Evolutionary conservation across 2,797 vertebrate genomes (phyloP).

Genomic region (Rhincodon typus): DNA sequence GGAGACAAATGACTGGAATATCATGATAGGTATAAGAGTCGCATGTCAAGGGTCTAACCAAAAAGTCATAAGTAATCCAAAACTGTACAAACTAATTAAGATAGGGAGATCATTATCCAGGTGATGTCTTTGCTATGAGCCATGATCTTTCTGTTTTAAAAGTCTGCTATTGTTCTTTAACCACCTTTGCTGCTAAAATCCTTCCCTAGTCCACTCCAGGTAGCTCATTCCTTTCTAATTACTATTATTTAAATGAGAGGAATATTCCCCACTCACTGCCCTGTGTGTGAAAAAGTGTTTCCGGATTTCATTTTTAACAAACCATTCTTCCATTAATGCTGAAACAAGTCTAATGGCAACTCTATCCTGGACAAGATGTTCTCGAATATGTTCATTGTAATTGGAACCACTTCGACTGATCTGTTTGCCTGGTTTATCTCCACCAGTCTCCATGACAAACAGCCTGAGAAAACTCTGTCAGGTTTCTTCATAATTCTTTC

Average conservation of each 20-base stretch:
- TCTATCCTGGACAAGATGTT: not conserved
- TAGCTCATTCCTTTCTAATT: too few relatives aligned
- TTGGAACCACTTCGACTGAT: not conserved
- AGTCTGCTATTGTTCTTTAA: too few relatives aligned
- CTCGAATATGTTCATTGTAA: not conserved
- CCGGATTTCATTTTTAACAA: not conserved
- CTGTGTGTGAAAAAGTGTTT: not conserved
- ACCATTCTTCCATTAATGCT: not conserved
- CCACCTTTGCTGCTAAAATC: too few relatives aligned
- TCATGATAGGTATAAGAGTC: too few relatives aligned
- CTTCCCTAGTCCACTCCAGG: too few relatives aligned
- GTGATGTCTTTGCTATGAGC: too few relatives aligned
- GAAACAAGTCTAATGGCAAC: not conserved
- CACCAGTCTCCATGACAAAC: not conserved
- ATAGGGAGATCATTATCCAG: too few relatives aligned
- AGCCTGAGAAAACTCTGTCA: not conserved
- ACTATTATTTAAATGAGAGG: not conserved
- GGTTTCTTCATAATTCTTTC: not conserved
- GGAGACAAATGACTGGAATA: too few relatives aligned
- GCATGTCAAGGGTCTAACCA: too few relatives aligned
- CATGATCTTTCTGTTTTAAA: too few relatives aligned
- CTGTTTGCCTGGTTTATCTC: not conserved
- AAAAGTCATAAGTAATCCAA: too few relatives aligned
- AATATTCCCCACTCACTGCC: not conserved
- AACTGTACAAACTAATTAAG: too few relatives aligned